These are phyloP conservation scores for Eudemis profundana DNA, from an alignment of 2,888 invertebrate genomes.

Conservation along the genomic window DNA sequence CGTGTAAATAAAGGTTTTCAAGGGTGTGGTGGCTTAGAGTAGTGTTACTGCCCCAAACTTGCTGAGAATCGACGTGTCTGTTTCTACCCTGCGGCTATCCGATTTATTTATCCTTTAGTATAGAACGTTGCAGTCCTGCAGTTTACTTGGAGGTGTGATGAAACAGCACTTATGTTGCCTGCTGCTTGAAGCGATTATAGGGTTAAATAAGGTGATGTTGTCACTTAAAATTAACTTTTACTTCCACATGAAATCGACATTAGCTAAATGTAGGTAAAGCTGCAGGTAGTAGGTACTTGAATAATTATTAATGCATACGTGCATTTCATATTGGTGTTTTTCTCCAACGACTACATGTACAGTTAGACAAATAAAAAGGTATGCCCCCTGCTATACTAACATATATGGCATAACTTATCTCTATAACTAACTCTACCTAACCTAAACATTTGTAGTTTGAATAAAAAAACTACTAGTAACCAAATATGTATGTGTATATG, in stretches of 20 bases:
- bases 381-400: no score
- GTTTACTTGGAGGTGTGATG: not conserved
- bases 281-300: no score
- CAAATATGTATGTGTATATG: no score
- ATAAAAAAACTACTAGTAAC: no score
- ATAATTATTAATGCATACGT: no score
- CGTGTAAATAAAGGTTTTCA: constrained; percentile 14
- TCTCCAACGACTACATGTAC: no score
- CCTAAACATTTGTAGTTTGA: no score
- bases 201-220: not conserved
- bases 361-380: no score
- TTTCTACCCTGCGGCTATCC: not conserved
- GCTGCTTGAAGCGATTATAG: constrained; percentile 1
- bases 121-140: not conserved
- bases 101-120: constrained; percentile 1
- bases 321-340: no score
- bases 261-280: no score
- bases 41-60: constrained; percentile 15
- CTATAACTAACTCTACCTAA: no score
- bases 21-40: constrained; percentile 31
- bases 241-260: not conserved
- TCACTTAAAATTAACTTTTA: not conserved
- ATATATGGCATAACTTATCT: no score
- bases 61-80: constrained; percentile 8
- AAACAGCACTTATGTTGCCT: not conserved